A percentile compares a stretch with the other conserved stretches of the same genome.
These are phyloP conservation scores for Diploscapter pachys DNA, from an alignment of 1,140 invertebrate species.

Conservation along the genomic window DNA sequence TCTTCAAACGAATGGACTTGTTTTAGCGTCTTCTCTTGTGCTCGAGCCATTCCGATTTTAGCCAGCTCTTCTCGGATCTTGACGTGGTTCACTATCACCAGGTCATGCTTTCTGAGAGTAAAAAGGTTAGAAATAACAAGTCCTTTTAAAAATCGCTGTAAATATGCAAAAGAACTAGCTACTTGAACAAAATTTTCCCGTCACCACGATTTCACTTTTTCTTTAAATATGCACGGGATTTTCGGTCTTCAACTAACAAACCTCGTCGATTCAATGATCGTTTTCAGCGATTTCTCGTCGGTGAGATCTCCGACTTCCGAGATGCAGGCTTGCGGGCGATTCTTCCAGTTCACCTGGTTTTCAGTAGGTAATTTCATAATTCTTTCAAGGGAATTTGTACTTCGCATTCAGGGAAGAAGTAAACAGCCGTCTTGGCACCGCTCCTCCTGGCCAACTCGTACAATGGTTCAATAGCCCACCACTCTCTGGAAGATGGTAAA, in stretches of 20 bases:
- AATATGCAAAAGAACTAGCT: too few species aligned
- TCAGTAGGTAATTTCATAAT: too few species aligned
- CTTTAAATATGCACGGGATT: too few species aligned
- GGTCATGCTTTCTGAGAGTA: conserved; percentile 18
- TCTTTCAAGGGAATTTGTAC: too few species aligned
- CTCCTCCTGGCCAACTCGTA: conserved; percentile 18
- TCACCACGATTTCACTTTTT: too few species aligned
- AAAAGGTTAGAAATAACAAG: background rate
- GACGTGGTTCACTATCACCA: conserved; percentile 24
- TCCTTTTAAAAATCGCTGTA: too few species aligned
- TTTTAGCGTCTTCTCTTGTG: conserved; percentile 11
- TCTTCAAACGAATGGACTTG: background rate
- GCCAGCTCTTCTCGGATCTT: conserved; percentile 26
- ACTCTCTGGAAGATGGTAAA: conserved; percentile 5
- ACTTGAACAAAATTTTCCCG: too few species aligned
- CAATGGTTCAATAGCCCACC: conserved; percentile 26
- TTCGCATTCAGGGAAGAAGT: conserved; percentile 36
- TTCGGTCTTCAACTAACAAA: background rate
- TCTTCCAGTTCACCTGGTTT: conserved; percentile 17
- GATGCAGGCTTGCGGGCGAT: conserved; percentile 15
- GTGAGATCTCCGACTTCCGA: conserved; percentile 20
- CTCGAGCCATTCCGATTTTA: conserved; percentile 14
- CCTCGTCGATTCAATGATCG: conserved; percentile 27
- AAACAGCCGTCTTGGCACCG: conserved; percentile 21
- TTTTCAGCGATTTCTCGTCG: conserved; percentile 19